These are phyloP conservation scores for Heptranchias perlo DNA, from an alignment of 2,113 vertebrate genomes.

Conservation along the genomic window DNA sequence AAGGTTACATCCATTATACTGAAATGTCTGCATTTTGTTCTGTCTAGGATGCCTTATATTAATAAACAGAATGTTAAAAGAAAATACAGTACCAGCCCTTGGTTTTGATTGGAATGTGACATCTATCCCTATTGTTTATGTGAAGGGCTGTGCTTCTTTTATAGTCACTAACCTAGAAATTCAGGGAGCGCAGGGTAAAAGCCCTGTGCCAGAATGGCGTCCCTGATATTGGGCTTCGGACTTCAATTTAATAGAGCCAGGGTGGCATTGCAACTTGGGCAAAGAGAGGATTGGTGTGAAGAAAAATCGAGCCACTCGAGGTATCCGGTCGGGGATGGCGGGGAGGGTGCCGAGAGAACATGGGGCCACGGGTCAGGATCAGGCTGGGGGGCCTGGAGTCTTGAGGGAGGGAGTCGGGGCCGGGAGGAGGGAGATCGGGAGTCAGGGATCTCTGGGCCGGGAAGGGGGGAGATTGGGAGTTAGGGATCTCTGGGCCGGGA, in stretches of 20 bases:
- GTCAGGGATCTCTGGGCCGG: too few relatives aligned
- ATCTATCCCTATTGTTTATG: neutral
- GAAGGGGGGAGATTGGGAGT: too few relatives aligned
- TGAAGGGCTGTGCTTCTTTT: neutral
- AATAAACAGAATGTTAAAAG: neutral
- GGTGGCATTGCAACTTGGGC: neutral
- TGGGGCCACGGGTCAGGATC: too few relatives aligned
- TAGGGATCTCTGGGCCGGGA: too few relatives aligned
- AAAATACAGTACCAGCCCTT: neutral
- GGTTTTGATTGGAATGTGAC: neutral
- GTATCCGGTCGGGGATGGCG: neutral
- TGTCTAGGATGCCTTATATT: neutral
- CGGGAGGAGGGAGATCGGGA: too few relatives aligned
- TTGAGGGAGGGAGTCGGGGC: too few relatives aligned
- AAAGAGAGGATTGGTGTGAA: neutral
- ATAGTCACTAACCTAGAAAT: neutral
- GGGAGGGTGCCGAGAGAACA: neutral
- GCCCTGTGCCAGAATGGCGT: neutral
- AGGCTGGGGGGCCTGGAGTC: neutral
- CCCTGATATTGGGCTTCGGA: neutral
- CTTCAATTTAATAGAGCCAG: neutral
- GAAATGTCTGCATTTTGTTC: neutral
- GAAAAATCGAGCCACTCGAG: neutral
- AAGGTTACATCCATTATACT: neutral
- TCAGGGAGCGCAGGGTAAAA: neutral